Conservation (phyloP, 2,113 vertebrate species). For the Budorcas taxicolor region DNA sequence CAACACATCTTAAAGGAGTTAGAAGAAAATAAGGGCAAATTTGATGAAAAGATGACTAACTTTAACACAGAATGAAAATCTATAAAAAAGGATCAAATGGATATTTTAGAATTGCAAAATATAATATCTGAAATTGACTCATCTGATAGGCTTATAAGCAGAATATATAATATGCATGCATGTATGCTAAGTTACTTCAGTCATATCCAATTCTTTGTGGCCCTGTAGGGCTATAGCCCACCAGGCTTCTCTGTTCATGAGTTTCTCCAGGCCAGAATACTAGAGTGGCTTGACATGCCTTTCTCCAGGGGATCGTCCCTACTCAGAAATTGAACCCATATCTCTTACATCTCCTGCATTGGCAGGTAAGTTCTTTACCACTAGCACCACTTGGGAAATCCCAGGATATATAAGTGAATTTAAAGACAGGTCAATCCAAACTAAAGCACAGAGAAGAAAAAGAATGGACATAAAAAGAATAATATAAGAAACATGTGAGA, state of each 20-base stretch:
- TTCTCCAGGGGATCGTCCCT: neutral
- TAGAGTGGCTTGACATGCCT: neutral
- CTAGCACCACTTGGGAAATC: neutral
- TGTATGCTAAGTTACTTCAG: neutral
- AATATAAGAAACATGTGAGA: neutral
- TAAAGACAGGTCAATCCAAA: neutral
- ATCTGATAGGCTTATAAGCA: neutral
- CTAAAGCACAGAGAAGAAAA: neutral
- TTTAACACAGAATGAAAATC: neutral
- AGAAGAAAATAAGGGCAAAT: neutral
- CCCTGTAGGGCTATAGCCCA: neutral
- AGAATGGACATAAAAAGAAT: neutral
- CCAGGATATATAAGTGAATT: neutral
- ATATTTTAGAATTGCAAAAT: neutral
- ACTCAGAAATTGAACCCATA: neutral
- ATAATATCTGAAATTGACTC: neutral
- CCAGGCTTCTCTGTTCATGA: neutral
- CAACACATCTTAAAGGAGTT: neutral
- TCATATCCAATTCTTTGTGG: rapidly evolving
- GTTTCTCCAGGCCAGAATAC: neutral
- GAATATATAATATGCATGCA: neutral
- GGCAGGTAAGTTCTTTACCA: neutral
- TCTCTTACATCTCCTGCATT: neutral
- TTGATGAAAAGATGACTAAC: neutral
- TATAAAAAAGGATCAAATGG: neutral